Evolutionary conservation across 2,113 vertebrate species (phyloP).

Genomic region (Aramus guarauna): DNA sequence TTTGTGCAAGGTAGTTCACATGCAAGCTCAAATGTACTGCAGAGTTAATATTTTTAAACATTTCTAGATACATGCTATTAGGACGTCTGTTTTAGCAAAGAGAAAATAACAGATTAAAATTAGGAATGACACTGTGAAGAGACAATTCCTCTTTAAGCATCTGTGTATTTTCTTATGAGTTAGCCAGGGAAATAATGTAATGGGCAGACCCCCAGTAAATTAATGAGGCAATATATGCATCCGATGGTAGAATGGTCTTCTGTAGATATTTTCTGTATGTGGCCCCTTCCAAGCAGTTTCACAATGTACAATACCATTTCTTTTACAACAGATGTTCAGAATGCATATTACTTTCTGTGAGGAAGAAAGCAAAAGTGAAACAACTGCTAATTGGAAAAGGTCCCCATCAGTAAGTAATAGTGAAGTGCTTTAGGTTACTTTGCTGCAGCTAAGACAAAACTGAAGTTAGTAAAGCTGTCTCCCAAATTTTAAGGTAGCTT

Average conservation of each 20-base stretch:
- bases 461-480: not conserved
- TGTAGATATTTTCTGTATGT: not conserved
- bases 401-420: not conserved
- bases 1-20: not conserved
- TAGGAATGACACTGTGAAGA: not conserved
- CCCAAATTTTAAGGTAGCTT: not conserved
- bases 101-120: not conserved
- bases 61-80: not conserved
- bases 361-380: conserved; percentile 29
- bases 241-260: not conserved
- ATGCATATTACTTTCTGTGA: not conserved
- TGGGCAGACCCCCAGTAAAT: not conserved
- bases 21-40: not conserved
- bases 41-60: not conserved
- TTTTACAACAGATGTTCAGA: not conserved
- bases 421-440: not conserved
- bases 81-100: not conserved
- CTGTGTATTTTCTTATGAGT: not conserved
- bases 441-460: not conserved
- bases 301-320: not conserved
- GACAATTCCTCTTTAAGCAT: not conserved
- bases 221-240: not conserved
- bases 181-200: not conserved
- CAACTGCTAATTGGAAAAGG: not conserved
- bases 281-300: not conserved